Evolutionary conservation across 1,140 invertebrate genomes (phyloP).

Genomic region (Ephestia elutella): DNA sequence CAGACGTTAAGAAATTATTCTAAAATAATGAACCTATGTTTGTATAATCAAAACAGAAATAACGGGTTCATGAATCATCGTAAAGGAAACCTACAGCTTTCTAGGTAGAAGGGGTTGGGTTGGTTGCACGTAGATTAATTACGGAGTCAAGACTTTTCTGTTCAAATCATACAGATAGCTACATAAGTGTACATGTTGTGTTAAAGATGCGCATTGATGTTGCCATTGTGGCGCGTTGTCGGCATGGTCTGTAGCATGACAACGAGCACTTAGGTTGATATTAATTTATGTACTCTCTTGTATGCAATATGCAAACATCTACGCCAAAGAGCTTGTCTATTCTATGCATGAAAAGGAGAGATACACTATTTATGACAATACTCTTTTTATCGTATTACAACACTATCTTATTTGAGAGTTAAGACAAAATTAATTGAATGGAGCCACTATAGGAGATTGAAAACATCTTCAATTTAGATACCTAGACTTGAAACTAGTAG

Average conservation of each 20-base stretch:
- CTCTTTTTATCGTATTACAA: too few species aligned
- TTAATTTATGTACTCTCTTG: neutral
- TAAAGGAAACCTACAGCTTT: too few species aligned
- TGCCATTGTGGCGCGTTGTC: constrained; percentile 47
- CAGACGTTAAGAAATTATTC: too few species aligned
- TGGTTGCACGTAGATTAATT: too few species aligned
- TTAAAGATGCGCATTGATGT: constrained; percentile 33
- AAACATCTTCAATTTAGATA: neutral
- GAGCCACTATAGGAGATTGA: neutral
- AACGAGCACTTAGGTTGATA: constrained; percentile 34
- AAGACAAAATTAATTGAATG: neutral
- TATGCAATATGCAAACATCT: neutral
- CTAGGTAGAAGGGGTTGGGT: too few species aligned
- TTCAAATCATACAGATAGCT: too few species aligned
- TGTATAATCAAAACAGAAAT: too few species aligned
- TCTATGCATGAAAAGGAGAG: neutral
- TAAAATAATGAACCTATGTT: too few species aligned
- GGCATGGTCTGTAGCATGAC: constrained; percentile 64
- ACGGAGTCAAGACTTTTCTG: too few species aligned
- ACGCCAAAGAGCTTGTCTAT: neutral
- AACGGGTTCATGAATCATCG: too few species aligned
- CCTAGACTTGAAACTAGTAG: neutral
- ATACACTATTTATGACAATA: neutral
- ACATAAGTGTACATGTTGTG: constrained; percentile 15
- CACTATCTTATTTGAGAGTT: too few species aligned